Conservation (phyloP, 2,113 vertebrate genomes). For the Cebus imitator region DNA sequence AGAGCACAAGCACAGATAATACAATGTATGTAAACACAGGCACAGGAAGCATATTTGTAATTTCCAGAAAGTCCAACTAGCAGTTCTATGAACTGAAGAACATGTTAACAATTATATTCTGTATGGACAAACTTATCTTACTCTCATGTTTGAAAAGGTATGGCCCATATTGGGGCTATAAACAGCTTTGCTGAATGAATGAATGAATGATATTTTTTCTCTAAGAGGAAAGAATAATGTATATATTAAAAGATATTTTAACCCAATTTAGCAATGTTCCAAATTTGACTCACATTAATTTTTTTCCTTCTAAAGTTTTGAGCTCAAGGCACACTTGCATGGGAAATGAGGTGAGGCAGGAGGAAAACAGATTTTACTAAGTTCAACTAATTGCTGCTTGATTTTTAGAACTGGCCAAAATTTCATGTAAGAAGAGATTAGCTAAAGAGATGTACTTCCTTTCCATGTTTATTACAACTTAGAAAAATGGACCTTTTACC, state of each 20-base stretch:
- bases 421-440: background rate
- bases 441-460: accelerated
- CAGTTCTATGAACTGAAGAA: background rate
- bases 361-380: background rate
- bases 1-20: background rate
- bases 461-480: background rate
- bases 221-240: background rate
- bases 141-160: background rate
- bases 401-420: background rate
- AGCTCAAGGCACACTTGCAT: background rate
- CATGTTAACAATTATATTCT: background rate
- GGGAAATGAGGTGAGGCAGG: background rate
- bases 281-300: background rate
- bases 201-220: background rate
- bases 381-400: background rate
- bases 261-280: background rate
- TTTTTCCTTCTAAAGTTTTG: background rate
- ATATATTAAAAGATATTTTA: background rate
- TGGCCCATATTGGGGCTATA: background rate
- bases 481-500: conserved; percentile 79
- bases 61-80: background rate
- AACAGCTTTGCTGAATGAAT: background rate
- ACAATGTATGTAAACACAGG: background rate
- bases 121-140: background rate
- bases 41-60: background rate